Percentiles rank a stretch among this genome's conserved stretches.
phyloP scores from a whole-genome alignment of 1,140 invertebrate species.

The Drosophila biarmipes region DNA sequence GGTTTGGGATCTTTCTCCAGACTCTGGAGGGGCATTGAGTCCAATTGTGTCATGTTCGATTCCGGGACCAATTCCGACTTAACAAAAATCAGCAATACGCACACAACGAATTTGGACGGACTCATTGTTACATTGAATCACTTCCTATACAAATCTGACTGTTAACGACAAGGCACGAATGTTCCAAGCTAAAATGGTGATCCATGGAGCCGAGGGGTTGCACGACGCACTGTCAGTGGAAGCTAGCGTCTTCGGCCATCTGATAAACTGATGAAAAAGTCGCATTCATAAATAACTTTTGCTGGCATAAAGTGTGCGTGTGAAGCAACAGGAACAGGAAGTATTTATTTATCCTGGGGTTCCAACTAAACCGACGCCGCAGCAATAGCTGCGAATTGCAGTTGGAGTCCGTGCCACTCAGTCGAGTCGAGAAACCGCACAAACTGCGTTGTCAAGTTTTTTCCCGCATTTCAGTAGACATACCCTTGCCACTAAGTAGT shows the following conservation, averaged over 20 bases:
- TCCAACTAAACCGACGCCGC: background rate
- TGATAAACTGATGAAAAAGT: slow-evolving; percentile 65
- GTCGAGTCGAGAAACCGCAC: slow-evolving; percentile 1
- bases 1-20: background rate
- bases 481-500: slow-evolving; percentile 12
- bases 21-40: background rate
- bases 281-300: slow-evolving; percentile 58
- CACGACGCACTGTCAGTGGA: slow-evolving; percentile 11
- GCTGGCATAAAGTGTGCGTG: slow-evolving; percentile 19
- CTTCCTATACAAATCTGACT: background rate
- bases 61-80: too few species aligned
- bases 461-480: background rate
- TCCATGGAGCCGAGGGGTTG: too few species aligned
- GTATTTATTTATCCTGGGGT: slow-evolving; percentile 19
- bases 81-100: slow-evolving; percentile 2
- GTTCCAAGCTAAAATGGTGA: background rate
- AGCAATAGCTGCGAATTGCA: slow-evolving; percentile 3
- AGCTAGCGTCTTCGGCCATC: slow-evolving; percentile 40
- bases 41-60: background rate
- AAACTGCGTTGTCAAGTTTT: slow-evolving; percentile 9
- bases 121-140: slow-evolving; percentile 39
- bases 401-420: slow-evolving; percentile 16
- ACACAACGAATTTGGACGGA: slow-evolving; percentile 54
- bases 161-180: background rate
- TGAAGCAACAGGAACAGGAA: slow-evolving; percentile 37